phyloP scores from a whole-genome alignment of 2,888 invertebrate species.

The Gymnosoma rotundatum region DNA sequence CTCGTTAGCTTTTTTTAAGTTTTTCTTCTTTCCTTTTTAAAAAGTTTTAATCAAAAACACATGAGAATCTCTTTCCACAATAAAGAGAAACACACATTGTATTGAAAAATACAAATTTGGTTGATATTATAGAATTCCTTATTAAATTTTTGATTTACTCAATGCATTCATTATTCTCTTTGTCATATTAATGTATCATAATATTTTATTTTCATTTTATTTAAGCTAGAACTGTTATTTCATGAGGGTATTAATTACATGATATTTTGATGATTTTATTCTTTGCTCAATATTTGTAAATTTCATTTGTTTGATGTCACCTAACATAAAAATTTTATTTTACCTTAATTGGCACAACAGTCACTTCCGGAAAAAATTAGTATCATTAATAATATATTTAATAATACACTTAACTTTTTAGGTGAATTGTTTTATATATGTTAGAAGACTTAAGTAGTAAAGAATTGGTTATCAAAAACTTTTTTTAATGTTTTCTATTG shows the following conservation, averaged over 20 bases:
- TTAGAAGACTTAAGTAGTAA: too few species aligned
- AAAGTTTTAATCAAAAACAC: slow-evolving; percentile 15
- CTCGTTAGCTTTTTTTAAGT: slow-evolving; percentile 43
- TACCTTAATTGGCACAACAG: slow-evolving; percentile 42
- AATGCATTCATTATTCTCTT: slow-evolving; percentile 19
- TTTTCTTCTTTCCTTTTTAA: slow-evolving; percentile 31
- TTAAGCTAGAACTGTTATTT: background rate
- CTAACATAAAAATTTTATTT: slow-evolving; percentile 32
- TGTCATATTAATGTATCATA: background rate
- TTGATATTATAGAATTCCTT: slow-evolving; percentile 2
- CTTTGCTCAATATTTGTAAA: slow-evolving; percentile 8
- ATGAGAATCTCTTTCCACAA: slow-evolving; percentile 17
- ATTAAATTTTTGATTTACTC: background rate
- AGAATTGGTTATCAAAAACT: too few species aligned
- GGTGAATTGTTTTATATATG: too few species aligned
- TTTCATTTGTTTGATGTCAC: slow-evolving; percentile 40
- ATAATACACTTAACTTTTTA: too few species aligned
- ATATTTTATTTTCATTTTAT: slow-evolving; percentile 2
- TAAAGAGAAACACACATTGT: background rate
- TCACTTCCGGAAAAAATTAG: slow-evolving; percentile 48
- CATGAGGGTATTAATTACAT: too few species aligned
- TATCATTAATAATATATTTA: too few species aligned
- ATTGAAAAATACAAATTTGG: background rate
- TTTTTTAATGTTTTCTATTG: too few species aligned
- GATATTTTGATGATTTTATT: background rate